Evolutionary conservation across 2,888 invertebrate species (phyloP).

Genomic region (Chouioia cunea): DNA sequence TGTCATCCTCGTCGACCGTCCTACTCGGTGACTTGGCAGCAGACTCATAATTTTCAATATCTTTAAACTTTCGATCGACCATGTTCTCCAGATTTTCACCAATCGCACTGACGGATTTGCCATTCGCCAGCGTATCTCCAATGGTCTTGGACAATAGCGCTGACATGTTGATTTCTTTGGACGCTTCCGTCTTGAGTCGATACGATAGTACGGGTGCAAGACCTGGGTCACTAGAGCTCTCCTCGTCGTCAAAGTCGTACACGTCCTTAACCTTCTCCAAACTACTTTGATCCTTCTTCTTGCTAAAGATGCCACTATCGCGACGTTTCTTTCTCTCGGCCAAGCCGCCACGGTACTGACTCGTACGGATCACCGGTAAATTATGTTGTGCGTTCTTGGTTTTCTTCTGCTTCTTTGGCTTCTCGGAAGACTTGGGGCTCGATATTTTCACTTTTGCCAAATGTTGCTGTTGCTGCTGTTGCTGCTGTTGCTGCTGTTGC

Average conservation of each 20-base stretch:
- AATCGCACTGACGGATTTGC: conserved; percentile 21
- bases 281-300: conserved; percentile 18
- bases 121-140: conserved; percentile 32
- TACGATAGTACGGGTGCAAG: conserved; percentile 59
- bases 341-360: conserved; percentile 57
- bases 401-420: conserved; percentile 56
- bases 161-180: conserved; percentile 31
- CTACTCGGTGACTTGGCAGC: conserved; percentile 63
- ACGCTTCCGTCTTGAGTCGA: conserved; percentile 52
- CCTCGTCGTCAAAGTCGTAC: conserved; percentile 67
- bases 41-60: conserved; percentile 61
- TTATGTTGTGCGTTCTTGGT: conserved; percentile 57
- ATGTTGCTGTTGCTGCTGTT: too few species aligned
- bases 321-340: conserved; percentile 62
- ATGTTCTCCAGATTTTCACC: conserved; percentile 47
- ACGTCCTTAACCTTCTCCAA: conserved; percentile 59
- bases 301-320: conserved; percentile 40
- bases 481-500: too few species aligned
- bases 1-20: conserved; percentile 56
- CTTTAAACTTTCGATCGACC: conserved; percentile 60
- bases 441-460: conserved; percentile 53
- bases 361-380: conserved; percentile 61
- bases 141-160: conserved; percentile 43
- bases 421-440: conserved; percentile 33
- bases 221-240: conserved; percentile 57